Percentiles rank a stretch among this genome's conserved stretches.
phyloP scores from a whole-genome alignment of 2,888 invertebrate genomes.

The Anaspis maculata region DNA sequence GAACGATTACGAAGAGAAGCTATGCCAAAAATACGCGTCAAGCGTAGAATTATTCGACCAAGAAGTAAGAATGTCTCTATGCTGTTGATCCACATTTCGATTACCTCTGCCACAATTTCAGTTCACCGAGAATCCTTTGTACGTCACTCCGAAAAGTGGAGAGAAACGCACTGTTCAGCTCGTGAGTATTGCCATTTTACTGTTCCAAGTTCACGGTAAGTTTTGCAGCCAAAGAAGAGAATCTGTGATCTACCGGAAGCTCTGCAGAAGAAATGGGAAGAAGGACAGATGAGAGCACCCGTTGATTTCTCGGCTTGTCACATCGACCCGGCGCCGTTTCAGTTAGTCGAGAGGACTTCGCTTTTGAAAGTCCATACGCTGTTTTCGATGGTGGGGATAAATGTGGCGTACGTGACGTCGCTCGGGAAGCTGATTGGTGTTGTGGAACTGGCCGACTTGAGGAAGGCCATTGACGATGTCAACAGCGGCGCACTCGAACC shows the following conservation, averaged over 20 bases:
- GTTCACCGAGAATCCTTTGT: conserved; percentile 6
- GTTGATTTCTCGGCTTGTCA: conserved; percentile 68
- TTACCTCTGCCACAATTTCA: too few relatives aligned
- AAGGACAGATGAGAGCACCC: conserved; percentile 70
- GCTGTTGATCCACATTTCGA: too few relatives aligned
- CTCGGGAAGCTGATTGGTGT: conserved; percentile 88
- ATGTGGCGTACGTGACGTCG: conserved; percentile 93
- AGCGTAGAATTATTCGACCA: too few relatives aligned
- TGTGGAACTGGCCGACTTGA: conserved; percentile 81
- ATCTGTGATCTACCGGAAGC: conserved; percentile 87
- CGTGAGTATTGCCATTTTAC: background rate
- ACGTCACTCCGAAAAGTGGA: background rate
- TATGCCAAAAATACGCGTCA: too few relatives aligned
- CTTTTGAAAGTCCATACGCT: conserved; percentile 68
- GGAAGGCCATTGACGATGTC: conserved; percentile 76
- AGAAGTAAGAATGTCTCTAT: too few relatives aligned
- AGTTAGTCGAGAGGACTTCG: conserved; percentile 85
- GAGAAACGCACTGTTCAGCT: background rate
- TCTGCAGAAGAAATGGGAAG: conserved; percentile 87
- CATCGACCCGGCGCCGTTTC: conserved; percentile 95
- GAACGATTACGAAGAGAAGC: conserved; percentile 5
- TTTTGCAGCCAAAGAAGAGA: conserved; percentile 61
- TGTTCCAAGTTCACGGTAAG: background rate
- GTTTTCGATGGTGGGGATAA: conserved; percentile 84
- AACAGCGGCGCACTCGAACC: conserved; percentile 57